Conservation (phyloP, 2,113 vertebrate genomes). For the Pelvicachromis taeniatus region DNA sequence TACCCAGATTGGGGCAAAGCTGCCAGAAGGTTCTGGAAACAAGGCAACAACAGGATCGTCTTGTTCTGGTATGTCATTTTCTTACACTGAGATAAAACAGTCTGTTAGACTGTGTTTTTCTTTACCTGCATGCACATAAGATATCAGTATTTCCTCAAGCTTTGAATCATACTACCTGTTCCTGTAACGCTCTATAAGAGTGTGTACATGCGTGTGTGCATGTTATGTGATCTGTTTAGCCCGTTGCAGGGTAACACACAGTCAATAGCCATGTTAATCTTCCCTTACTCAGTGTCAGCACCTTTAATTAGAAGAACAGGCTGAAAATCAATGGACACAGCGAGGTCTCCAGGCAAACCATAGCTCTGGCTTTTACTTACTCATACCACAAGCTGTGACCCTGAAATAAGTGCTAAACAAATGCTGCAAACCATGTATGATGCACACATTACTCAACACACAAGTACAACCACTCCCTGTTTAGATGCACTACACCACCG, state of each 20-base stretch:
- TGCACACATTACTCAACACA: background rate
- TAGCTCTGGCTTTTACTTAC: conserved; percentile 12
- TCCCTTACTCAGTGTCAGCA: conserved; percentile 59
- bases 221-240: background rate
- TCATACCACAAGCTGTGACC: conserved; percentile 35
- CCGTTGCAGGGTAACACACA: conserved; percentile 12
- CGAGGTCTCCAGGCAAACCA: conserved; percentile 45
- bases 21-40: conserved; percentile 92
- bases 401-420: conserved; percentile 49
- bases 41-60: conserved; percentile 89
- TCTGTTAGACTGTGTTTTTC: background rate
- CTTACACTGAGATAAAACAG: background rate
- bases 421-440: conserved; percentile 29
- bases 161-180: background rate
- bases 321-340: conserved; percentile 60
- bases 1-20: conserved; percentile 94
- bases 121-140: background rate
- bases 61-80: conserved; percentile 86
- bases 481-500: background rate
- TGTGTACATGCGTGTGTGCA: background rate
- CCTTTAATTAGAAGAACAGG: conserved; percentile 69
- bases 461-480: background rate
- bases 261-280: conserved; percentile 69
- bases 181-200: background rate
- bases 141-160: background rate